Base-by-base conservation (phyloP, 2,888 invertebrate species). In the Rhingia rostrata region DNA sequence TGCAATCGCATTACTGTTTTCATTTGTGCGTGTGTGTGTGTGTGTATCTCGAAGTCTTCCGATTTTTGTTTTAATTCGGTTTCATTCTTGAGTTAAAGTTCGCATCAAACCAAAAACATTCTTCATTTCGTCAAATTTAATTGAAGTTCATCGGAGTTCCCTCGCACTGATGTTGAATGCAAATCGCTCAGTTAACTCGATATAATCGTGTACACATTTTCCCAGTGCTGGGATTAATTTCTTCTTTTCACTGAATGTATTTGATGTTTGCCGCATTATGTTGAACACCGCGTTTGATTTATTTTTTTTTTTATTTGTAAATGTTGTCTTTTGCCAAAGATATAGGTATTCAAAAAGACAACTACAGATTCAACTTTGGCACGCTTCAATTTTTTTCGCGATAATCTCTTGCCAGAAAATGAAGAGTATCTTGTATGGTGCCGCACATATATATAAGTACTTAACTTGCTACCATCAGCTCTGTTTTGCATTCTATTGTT, bases 101-200 rank as follows among this genome's bases (percentile, higher is more conserved):
- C 53, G 53, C 41, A 35, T 35, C 35, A 43, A 41, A 32, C 14
- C 53, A 3, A 41, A n/a, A 47, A 47, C 49, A 66, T 75, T 75
- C 30, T 41, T 74, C 64, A 35, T 66, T 66, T 66, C 49, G 58
- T 64, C 74, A 75, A 75, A 60, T 66, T 66, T 75, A 75, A 75
- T 75, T 75, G 58, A 66, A 75, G 66, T 49, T 51, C 72, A 61
- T 30, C 53, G 7, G 53, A 53, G 60, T 35, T 60, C 49, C 43
- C 70, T 39, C 39, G 49, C 49, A 49, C 51, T 41, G n/a, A 47
- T 49, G 35, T 41, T 37, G 49, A 58, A 70, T 60, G 70, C 51
- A 70, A 70, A 70, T 70, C 58, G 37, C 58, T 58, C n/a, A 32
- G 41, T 58, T 39, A 41, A 39, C 58, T 49, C 30, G n/a, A 12